Conservation (phyloP, 2,113 vertebrate species). For the Mustela nigripes region DNA sequence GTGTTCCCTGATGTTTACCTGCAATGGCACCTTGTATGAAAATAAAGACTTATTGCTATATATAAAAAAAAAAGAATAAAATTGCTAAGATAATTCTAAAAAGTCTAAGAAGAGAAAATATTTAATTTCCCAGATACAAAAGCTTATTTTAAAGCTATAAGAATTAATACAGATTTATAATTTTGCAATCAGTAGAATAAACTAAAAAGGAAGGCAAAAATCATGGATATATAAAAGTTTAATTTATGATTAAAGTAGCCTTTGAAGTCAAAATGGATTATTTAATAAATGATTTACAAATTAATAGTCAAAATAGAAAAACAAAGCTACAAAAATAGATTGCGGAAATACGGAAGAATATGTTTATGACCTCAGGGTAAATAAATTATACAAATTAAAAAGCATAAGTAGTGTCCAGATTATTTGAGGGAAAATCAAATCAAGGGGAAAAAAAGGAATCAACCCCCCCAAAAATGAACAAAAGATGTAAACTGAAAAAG, state of each 20-base stretch:
- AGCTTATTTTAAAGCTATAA: background rate
- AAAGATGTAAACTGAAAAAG: background rate
- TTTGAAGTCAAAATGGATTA: background rate
- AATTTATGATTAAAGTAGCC: background rate
- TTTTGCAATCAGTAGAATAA: background rate
- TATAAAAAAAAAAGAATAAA: too few species aligned
- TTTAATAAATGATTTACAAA: background rate
- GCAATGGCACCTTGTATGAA: slow-evolving; percentile 85
- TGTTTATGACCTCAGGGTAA: background rate
- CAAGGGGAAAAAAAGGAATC: background rate
- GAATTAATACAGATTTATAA: background rate
- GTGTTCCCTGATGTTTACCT: slow-evolving; percentile 84
- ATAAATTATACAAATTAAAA: slow-evolving; percentile 14
- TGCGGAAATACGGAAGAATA: background rate
- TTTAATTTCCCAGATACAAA: background rate
- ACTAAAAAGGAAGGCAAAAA: background rate
- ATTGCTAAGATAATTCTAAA: background rate
- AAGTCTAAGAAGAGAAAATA: background rate
- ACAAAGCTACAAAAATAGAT: background rate
- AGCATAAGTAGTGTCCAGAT: background rate
- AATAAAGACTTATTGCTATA: slow-evolving; percentile 87
- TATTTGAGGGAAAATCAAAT: background rate
- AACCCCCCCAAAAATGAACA: background rate
- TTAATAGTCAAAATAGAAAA: background rate
- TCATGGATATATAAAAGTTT: background rate